These are phyloP conservation scores for Aphrophora alni DNA, from an alignment of 2,888 invertebrate species.

Conservation along the genomic window DNA sequence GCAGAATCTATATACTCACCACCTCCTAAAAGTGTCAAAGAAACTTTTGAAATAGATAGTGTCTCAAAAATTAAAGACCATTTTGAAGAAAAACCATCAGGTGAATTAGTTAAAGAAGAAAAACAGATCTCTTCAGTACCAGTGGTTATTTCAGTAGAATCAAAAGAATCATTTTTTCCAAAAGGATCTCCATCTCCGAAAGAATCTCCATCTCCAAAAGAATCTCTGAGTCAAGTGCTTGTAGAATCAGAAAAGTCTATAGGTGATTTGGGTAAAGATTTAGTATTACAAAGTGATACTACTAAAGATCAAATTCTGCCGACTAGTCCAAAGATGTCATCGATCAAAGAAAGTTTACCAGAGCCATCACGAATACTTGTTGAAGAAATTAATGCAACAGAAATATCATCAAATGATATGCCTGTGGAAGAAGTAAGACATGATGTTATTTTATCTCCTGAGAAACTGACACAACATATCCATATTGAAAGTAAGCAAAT, in stretches of 20 bases:
- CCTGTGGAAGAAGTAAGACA: not conserved
- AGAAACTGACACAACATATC: not conserved
- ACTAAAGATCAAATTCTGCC: not conserved
- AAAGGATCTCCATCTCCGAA: too few species aligned
- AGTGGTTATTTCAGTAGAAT: too few species aligned
- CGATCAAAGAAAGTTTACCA: constrained; percentile 3
- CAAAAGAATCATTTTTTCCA: too few species aligned
- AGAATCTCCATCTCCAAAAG: not conserved
- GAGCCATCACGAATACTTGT: not conserved
- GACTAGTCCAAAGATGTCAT: not conserved
- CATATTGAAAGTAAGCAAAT: not conserved
- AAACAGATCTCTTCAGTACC: not conserved
- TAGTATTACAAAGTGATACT: not conserved
- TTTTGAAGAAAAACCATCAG: not conserved
- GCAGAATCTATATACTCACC: not conserved
- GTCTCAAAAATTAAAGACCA: not conserved
- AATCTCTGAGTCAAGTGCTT: not conserved
- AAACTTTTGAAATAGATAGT: not conserved
- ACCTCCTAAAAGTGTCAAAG: not conserved
- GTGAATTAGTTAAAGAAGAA: not conserved
- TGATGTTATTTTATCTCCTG: not conserved
- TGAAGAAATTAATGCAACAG: not conserved
- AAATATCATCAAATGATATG: constrained; percentile 3
- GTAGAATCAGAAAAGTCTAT: not conserved
- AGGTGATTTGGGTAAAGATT: not conserved